Evolutionary conservation across 1,140 invertebrate species (phyloP).

Genomic region (Ladona fulva): DNA sequence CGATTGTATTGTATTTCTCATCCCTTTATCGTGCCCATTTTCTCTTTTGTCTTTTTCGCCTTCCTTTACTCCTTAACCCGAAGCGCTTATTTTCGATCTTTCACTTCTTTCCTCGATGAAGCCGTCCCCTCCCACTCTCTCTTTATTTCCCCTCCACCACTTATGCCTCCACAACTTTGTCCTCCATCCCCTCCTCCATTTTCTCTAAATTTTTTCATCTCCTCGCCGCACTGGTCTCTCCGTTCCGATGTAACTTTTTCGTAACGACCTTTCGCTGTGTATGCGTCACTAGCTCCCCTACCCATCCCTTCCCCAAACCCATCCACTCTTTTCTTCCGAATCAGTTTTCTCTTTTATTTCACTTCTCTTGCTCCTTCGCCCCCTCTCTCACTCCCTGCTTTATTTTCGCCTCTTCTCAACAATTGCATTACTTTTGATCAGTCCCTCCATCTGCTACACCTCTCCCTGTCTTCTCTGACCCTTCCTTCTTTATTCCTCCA

Average conservation of each 20-base stretch:
- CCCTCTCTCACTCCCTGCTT: no score
- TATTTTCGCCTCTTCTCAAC: neutral
- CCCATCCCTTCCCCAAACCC: neutral
- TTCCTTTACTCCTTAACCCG: neutral
- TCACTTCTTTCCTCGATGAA: neutral
- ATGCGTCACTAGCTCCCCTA: neutral
- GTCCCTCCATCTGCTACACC: neutral
- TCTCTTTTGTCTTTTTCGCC: neutral
- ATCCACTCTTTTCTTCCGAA: neutral
- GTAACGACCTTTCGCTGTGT: neutral
- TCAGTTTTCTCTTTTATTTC: neutral
- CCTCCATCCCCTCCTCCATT: neutral
- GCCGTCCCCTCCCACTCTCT: neutral
- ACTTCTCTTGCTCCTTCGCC: no score
- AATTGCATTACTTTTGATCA: constrained; percentile 10
- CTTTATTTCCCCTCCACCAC: neutral
- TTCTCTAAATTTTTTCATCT: neutral
- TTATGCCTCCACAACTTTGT: neutral
- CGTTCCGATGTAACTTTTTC: neutral
- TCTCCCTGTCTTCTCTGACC: no score
- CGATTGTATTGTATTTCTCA: no score
- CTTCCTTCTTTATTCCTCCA: no score
- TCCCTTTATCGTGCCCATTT: no score
- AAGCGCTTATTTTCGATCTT: neutral
- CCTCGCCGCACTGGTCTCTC: neutral